phyloP scores from a whole-genome alignment of 64 coral and sea anemone species.

The Catalaphyllia jardinei region DNA sequence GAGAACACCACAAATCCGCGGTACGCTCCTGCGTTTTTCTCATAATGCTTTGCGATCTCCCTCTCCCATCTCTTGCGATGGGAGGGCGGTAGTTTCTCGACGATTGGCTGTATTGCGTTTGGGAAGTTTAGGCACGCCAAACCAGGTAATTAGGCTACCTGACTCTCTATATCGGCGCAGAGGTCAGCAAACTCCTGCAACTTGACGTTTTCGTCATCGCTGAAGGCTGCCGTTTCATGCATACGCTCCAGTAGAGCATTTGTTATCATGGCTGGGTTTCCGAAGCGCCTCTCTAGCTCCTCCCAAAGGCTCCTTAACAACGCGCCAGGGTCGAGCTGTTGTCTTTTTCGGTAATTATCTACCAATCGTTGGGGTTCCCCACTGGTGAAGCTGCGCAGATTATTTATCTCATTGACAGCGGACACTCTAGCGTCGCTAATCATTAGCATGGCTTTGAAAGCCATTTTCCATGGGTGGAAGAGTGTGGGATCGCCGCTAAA shows the following conservation, averaged over 20 bases:
- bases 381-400: slow-evolving; percentile 30
- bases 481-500: slow-evolving; percentile 41
- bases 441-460: slow-evolving; percentile 50
- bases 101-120: slow-evolving; percentile 23
- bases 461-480: slow-evolving; percentile 47
- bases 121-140: slow-evolving; percentile 36
- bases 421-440: not conserved
- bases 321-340: slow-evolving; percentile 15
- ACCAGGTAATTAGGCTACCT: slow-evolving; percentile 9
- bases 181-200: slow-evolving; percentile 33
- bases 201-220: not conserved
- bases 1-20: slow-evolving; percentile 36
- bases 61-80: slow-evolving; percentile 34
- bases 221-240: not conserved
- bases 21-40: slow-evolving; percentile 18
- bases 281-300: slow-evolving; percentile 39
- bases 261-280: slow-evolving; percentile 17
- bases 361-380: slow-evolving; percentile 9
- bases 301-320: slow-evolving; percentile 6
- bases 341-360: slow-evolving; percentile 17
- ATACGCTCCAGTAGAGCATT: slow-evolving; percentile 32
- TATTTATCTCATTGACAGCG: slow-evolving; percentile 24
- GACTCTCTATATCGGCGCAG: slow-evolving; percentile 42
- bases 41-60: not conserved
- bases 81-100: slow-evolving; percentile 17